Percentiles rank a stretch among this genome's conserved stretches.
These are phyloP conservation scores for Cyanistes caeruleus DNA, from an alignment of 2,113 vertebrate genomes.

Conservation along the genomic window DNA sequence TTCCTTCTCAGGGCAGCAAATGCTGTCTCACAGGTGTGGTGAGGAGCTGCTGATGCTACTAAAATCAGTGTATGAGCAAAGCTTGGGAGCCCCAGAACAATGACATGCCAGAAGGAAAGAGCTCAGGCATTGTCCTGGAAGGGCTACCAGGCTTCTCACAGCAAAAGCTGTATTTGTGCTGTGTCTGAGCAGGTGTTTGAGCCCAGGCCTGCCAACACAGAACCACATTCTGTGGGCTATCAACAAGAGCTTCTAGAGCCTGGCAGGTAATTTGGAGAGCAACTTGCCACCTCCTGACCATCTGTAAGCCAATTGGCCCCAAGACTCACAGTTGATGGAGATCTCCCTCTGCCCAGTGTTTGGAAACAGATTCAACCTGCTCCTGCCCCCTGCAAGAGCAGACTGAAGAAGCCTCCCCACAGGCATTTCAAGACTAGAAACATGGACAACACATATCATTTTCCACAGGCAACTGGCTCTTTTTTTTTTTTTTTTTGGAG, in stretches of 20 bases:
- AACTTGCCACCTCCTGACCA: background rate
- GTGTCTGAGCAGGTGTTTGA: background rate
- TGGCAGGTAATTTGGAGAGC: background rate
- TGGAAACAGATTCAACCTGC: background rate
- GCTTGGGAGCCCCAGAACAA: background rate
- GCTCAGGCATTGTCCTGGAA: background rate
- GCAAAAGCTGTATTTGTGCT: background rate
- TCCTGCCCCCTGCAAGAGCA: background rate
- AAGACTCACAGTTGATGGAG: background rate
- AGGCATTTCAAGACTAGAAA: conserved; percentile 12
- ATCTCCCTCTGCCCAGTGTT: background rate
- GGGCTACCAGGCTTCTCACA: background rate
- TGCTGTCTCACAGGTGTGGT: background rate
- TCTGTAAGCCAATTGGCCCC: background rate
- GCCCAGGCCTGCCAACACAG: background rate
- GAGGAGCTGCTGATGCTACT: background rate
- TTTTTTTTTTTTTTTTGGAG: background rate
- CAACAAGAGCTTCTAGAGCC: background rate
- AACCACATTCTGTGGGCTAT: background rate
- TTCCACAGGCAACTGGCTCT: background rate
- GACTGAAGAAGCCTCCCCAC: background rate
- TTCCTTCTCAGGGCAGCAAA: background rate
- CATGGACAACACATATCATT: conserved; percentile 15
- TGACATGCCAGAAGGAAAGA: background rate
- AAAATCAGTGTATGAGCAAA: background rate